Percentiles rank a stretch among this genome's conserved stretches.
Evolutionary conservation across 2,888 invertebrate species (phyloP).

Genomic region (Drosophila birchii): DNA sequence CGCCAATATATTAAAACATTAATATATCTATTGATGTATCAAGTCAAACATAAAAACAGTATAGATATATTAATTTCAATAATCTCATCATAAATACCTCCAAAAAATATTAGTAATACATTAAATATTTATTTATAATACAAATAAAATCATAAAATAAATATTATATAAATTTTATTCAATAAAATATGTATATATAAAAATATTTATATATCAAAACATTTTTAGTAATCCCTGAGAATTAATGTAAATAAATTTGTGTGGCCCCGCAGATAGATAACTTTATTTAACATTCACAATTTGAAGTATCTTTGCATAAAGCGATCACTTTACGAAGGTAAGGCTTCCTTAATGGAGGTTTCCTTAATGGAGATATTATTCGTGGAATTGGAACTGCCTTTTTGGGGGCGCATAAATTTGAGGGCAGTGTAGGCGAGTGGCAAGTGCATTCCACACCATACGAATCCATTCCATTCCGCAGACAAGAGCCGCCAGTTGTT

Average conservation of each 20-base stretch:
- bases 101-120: not conserved
- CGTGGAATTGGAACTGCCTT: not conserved
- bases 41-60: not conserved
- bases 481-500: slow-evolving; percentile 58
- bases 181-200: not conserved
- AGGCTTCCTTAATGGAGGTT: not conserved
- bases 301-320: not conserved
- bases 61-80: not conserved
- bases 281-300: not conserved
- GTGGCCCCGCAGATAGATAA: not conserved
- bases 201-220: not conserved
- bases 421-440: slow-evolving; percentile 36
- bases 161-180: no score
- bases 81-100: not conserved
- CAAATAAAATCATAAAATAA: not conserved
- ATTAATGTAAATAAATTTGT: not conserved
- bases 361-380: not conserved
- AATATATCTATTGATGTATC: not conserved
- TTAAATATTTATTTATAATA: not conserved
- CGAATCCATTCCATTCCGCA: slow-evolving; percentile 37
- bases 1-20: no score
- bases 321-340: not conserved
- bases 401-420: slow-evolving; percentile 24
- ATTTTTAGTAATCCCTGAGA: not conserved
- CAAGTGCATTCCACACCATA: slow-evolving; percentile 47